Base-by-base conservation (phyloP, 2,113 vertebrate genomes). In the Brachirus orientalis region DNA sequence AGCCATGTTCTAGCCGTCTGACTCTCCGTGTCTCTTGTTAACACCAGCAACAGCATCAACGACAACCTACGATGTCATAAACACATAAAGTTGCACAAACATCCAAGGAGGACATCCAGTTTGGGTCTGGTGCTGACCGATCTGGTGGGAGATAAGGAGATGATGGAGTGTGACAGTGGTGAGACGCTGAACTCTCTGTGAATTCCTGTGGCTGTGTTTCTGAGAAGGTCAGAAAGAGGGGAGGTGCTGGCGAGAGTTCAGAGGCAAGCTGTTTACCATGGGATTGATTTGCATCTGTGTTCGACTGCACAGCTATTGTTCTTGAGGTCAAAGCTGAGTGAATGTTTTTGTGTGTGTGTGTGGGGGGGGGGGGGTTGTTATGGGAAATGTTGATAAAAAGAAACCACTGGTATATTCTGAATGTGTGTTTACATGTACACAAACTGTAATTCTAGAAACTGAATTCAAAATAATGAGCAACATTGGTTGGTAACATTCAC, bases 41-140 rank as follows among this genome's bases (percentile, higher is more conserved):
- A 81, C 77, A 82, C 87, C 76, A 79, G 47, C 67, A 79, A 82
- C 63, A 90, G 66, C 75, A 64, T 79, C 78, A 85, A 75, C 79
- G 79, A 63, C 88, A 86, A 87, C 88, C 81, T 77, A 62, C 79
- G 74, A 75, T 87, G 85, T 89, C 84, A 90, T 91, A 91, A 92
- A 92, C 90, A 89, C n/a, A n/a, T n/a, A n/a, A n/a, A 83, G 84
- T 76, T 88, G 77, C 83, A 79, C 88, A 90, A 90, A 88, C 88
- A 89, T 89, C 84, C 78, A 62, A 67, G 58, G 63, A 79, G 80
- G 72, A 88, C 77, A 69, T 71, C 50, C 71, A 77, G 75, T 83
- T 72, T 83, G 75, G 75, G 72, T 64, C 82, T 63, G 65, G 63
- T 71, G 74, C 76, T 72, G 66, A 59, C 69, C 63, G 84, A 81